Evolutionary conservation across 1,140 invertebrate genomes (phyloP), one percentile per base, ranked within the genome.

Genomic region (Muscidifurax raptorellus): DNA sequence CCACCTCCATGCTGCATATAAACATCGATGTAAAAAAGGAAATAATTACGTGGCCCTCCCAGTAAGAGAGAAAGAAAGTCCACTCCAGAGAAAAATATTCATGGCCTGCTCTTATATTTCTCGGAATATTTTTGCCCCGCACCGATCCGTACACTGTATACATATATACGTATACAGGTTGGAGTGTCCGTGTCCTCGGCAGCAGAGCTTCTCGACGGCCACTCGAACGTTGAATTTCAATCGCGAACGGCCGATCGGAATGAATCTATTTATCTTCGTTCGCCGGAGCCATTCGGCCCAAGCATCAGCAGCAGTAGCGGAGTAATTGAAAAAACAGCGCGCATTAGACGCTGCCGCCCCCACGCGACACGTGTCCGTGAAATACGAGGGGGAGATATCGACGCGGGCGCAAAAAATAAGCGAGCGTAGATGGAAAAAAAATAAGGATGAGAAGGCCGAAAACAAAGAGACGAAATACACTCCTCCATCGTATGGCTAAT

Each of bases 211-310:
- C 36, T 40, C 36, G 36, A 40, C 36, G 36, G 9, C 36, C 0
- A 40, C 36, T 47, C 44, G 44, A 80, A 67, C 30, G 59, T 69
- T 69, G 59, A 44, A 80, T 80, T 80, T 69, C 64, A 69, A 80
- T 80, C 18, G 78, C n/a, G 32, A n/a, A 64, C 30, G 7, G 30
- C 47, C 47, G 32, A 80, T 80, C 78, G 36, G 64, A 80, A 80
- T 71, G 36, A 80, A 71, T 71, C 79, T 80, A 80, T 80, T 80
- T 80, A 80, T 80, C 66, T 80, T 71, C 32, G 59, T 80, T 80
- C 75, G 28, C 22, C 59, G 52, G 1, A 2, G 52, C 13, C 32
- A 22, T 76, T 25, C 15, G 69, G 15, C 28, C 15, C 69, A 30
- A 2, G 5, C 27, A 1, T 32, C n/a, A n/a, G n/a, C n/a, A n/a